phyloP scores from a whole-genome alignment of 2,888 invertebrate species.

The Dichetophora obliterata region DNA sequence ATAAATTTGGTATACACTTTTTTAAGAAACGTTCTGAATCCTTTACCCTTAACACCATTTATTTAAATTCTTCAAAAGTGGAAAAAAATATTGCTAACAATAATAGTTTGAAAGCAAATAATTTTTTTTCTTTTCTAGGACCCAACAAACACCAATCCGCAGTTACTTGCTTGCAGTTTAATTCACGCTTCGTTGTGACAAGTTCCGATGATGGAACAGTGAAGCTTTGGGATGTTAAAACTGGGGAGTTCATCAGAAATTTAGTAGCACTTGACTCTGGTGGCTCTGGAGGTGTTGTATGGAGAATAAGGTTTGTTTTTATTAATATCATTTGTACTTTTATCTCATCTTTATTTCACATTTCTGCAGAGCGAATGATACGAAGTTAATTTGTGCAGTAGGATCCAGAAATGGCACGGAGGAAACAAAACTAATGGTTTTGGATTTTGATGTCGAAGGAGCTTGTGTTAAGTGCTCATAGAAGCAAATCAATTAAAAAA shows the following conservation, averaged over 20 bases:
- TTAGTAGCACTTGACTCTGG: constrained; percentile 94
- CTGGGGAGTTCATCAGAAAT: constrained; percentile 96
- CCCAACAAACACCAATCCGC: constrained; percentile 97
- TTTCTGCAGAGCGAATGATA: constrained; percentile 84
- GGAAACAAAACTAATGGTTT: constrained; percentile 96
- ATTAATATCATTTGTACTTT: no score
- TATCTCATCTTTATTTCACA: constrained; percentile 37
- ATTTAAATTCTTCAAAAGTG: no score
- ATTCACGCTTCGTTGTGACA: constrained; percentile 96
- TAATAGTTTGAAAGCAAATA: no score
- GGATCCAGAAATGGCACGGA: constrained; percentile 99
- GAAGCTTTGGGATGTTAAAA: constrained; percentile 98
- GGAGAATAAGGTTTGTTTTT: constrained; percentile 83
- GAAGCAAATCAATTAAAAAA: constrained; percentile 49
- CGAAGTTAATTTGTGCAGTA: constrained; percentile 97
- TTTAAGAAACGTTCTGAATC: no score
- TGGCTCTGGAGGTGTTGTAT: constrained; percentile 98
- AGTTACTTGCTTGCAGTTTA: constrained; percentile 97
- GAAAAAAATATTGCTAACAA: no score
- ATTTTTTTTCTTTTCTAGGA: constrained; percentile 72
- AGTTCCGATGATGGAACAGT: constrained; percentile 99
- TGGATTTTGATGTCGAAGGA: constrained; percentile 94
- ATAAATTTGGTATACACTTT: no score
- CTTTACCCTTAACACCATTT: no score
- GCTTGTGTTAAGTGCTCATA: constrained; percentile 75